A percentile compares a stretch with the other conserved stretches of the same genome.
phyloP scores from a whole-genome alignment of 2,888 invertebrate species.

The Caenorhabditis macrosperma region DNA sequence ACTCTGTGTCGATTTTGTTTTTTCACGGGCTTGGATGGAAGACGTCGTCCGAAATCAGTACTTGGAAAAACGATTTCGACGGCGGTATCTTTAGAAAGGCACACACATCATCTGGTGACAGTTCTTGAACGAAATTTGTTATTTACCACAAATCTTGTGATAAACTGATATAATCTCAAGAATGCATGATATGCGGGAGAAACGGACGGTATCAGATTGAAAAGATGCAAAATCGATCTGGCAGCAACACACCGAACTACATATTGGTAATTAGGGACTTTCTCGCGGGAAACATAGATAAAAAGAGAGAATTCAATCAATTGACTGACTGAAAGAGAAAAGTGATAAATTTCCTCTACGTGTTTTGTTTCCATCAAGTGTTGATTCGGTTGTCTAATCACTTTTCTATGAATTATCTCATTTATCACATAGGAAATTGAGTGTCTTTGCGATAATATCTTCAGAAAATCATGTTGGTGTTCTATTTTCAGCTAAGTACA shows the following conservation, averaged over 20 bases:
- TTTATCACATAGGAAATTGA: neutral
- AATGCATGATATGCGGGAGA: constrained; percentile 17
- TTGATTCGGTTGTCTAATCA: neutral
- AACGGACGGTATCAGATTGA: neutral
- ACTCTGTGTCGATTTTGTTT: constrained; percentile 2
- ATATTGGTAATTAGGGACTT: neutral
- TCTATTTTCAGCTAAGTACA: neutral
- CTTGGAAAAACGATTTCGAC: no score
- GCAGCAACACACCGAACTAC: neutral
- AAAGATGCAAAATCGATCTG: neutral
- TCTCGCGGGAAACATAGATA: neutral
- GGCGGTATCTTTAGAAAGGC: no score
- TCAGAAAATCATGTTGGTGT: neutral
- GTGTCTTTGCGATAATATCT: neutral
- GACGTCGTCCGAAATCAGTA: no score
- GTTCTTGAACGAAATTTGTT: no score
- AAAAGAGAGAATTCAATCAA: neutral
- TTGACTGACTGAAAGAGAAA: neutral
- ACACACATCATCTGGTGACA: no score
- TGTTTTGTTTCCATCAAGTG: neutral
- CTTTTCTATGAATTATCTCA: neutral
- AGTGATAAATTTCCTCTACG: neutral
- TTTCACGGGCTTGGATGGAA: no score
- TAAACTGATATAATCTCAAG: constrained; percentile 4
- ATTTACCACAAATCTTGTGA: neutral